A percentile compares a stretch with the other conserved stretches of the same genome.
Evolutionary conservation across 2,888 invertebrate species (phyloP).

Genomic region (Melinaea menophilus): DNA sequence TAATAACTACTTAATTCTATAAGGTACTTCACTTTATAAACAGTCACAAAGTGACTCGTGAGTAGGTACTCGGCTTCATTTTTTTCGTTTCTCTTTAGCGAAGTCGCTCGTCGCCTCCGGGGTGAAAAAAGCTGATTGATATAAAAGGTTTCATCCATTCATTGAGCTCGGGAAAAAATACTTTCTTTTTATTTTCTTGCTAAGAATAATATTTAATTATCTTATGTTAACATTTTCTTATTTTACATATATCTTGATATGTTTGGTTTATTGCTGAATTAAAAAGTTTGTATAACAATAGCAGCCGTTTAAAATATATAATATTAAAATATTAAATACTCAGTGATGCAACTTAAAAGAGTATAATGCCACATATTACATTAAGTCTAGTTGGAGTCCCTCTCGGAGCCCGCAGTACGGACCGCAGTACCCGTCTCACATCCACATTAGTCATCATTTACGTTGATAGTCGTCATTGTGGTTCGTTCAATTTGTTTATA

Average conservation of each 20-base stretch:
- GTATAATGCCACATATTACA: background rate
- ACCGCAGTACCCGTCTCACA: constrained; percentile 20
- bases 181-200: constrained; percentile 20
- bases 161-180: constrained; percentile 38
- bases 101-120: constrained; percentile 55
- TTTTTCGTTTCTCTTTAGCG: constrained; percentile 56
- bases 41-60: no score
- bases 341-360: no score
- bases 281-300: no score
- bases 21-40: no score
- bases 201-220: constrained; percentile 13
- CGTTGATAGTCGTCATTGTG: constrained; percentile 64
- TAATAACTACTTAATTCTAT: no score
- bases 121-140: constrained; percentile 61
- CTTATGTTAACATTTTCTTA: background rate
- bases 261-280: background rate
- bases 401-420: constrained; percentile 24
- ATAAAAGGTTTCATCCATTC: constrained; percentile 65
- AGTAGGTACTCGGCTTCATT: constrained; percentile 26
- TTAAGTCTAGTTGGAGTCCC: constrained; percentile 13
- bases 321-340: no score
- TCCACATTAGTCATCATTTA: constrained; percentile 73
- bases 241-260: background rate
- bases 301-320: background rate
- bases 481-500: constrained; percentile 76